Percentiles rank a stretch among this genome's conserved stretches.
Evolutionary conservation across 2,797 vertebrate species (phyloP).

Genomic region (Streptopelia turtur): DNA sequence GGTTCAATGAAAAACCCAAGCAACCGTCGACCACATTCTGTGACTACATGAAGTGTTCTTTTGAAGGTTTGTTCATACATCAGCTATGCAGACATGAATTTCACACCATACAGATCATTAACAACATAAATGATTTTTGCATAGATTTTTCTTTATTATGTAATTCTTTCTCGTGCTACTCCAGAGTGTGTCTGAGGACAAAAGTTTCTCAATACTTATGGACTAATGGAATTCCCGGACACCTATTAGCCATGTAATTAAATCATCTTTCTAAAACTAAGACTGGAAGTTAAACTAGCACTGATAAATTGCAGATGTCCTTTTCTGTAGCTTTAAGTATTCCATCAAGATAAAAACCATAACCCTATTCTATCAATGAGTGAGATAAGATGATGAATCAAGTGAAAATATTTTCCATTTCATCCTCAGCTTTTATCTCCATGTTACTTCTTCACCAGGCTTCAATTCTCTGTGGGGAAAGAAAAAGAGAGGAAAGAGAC

Average conservation of each 20-base stretch:
- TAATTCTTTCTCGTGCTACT: neutral
- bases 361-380: conserved; percentile 36
- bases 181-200: neutral
- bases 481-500: neutral
- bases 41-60: accelerated
- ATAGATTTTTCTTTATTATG: conserved; percentile 55
- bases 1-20: accelerated
- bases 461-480: conserved; percentile 86
- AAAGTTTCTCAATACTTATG: neutral
- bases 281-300: conserved; percentile 7
- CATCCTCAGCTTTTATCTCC: conserved; percentile 82
- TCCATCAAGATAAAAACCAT: neutral
- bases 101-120: neutral
- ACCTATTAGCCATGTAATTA: neutral
- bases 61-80: neutral
- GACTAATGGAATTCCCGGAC: neutral
- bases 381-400: neutral
- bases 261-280: neutral
- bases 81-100: neutral
- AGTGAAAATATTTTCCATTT: neutral
- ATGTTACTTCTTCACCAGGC: conserved; percentile 88
- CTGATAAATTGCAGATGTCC: neutral
- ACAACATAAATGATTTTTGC: neutral
- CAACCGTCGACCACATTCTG: accelerated
- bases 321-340: neutral